Percentiles rank a stretch among this genome's conserved stretches.
These are phyloP conservation scores for Acipenser oxyrinchus DNA, from an alignment of 2,797 vertebrate genomes.

Conservation along the genomic window DNA sequence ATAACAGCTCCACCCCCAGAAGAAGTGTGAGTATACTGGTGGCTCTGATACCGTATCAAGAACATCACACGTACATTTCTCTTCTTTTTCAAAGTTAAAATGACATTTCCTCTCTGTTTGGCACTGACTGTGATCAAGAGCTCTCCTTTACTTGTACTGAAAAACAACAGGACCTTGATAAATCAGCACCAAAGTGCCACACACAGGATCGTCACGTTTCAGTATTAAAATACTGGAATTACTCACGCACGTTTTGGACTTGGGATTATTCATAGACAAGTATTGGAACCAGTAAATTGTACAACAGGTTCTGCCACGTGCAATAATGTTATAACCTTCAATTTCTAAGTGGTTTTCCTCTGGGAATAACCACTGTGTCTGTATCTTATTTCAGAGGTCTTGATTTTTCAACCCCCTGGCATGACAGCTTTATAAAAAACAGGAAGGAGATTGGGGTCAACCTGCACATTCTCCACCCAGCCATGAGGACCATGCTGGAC, in stretches of 20 bases:
- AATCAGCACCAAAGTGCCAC: too few relatives aligned
- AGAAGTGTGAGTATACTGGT: slow-evolving; percentile 48
- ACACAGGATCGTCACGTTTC: too few relatives aligned
- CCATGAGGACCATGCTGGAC: slow-evolving; percentile 68
- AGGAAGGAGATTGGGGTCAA: slow-evolving; percentile 58
- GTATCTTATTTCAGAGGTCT: slow-evolving; percentile 55
- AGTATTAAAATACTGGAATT: too few relatives aligned
- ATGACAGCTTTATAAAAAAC: slow-evolving; percentile 55
- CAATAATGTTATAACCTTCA: not conserved
- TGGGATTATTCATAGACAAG: not conserved
- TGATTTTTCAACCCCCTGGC: slow-evolving; percentile 71
- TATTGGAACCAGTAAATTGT: not conserved
- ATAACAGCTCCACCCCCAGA: slow-evolving; percentile 45
- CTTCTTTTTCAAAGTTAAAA: too few relatives aligned
- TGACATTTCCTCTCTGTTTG: too few relatives aligned
- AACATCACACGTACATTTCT: not conserved
- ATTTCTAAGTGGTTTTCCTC: not conserved
- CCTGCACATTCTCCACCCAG: slow-evolving; percentile 76
- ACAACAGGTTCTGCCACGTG: not conserved
- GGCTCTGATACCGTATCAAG: not conserved
- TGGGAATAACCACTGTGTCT: not conserved
- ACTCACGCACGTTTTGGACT: too few relatives aligned
- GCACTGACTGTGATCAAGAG: too few relatives aligned
- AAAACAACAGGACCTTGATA: too few relatives aligned
- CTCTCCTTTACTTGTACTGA: too few relatives aligned